phyloP scores from a whole-genome alignment of 92 coral and sea anemone species.

The Palythoa grandiflora region DNA sequence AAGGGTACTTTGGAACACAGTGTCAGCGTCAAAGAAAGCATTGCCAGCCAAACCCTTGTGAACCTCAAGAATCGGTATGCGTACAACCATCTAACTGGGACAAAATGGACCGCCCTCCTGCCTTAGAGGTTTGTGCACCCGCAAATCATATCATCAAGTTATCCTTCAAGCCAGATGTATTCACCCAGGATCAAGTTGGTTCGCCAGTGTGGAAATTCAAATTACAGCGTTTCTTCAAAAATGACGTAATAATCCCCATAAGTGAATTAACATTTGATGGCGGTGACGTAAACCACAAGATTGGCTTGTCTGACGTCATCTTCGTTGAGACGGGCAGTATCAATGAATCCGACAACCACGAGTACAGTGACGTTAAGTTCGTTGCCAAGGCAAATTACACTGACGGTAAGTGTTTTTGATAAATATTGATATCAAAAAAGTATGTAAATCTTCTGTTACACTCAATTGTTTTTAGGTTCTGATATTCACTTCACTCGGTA shows the following conservation, averaged over 20 bases:
- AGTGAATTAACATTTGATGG: constrained; percentile 36
- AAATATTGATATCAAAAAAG: no score
- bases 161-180: constrained; percentile 31
- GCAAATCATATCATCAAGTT: constrained; percentile 50
- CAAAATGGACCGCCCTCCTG: not conserved
- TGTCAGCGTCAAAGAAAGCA: constrained; percentile 71
- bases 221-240: constrained; percentile 44
- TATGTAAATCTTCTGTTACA: no score
- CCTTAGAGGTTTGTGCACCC: constrained; percentile 42
- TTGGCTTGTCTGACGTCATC: constrained; percentile 23
- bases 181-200: constrained; percentile 38
- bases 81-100: constrained; percentile 48
- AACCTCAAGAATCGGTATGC: constrained; percentile 50
- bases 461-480: no score
- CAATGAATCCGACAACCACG: not conserved
- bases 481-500: no score
- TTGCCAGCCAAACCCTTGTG: constrained; percentile 63
- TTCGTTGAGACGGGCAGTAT: not conserved
- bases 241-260: constrained; percentile 9
- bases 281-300: constrained; percentile 5
- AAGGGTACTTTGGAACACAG: constrained; percentile 73
- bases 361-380: constrained; percentile 29
- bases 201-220: constrained; percentile 55
- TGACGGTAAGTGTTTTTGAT: not conserved
- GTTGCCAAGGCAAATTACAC: not conserved